Percentiles rank a stretch among this genome's conserved stretches.
phyloP scores from a whole-genome alignment of 1,140 invertebrate genomes.

The Tetramorium parvispinum region DNA sequence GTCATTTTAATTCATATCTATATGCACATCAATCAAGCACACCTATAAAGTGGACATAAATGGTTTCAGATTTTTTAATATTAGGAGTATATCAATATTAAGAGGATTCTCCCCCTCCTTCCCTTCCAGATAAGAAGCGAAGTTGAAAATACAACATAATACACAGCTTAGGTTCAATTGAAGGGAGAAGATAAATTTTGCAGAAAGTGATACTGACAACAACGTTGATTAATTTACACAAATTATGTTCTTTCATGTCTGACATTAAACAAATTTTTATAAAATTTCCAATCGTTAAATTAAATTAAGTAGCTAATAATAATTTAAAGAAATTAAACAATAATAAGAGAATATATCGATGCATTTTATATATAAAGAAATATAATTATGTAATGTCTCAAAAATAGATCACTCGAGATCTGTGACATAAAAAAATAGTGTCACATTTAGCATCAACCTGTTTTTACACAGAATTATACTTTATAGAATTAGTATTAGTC shows the following conservation, averaged over 20 bases:
- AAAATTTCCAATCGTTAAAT: neutral
- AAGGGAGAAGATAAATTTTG: neutral
- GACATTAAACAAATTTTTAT: neutral
- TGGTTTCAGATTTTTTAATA: neutral
- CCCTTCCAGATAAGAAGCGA: neutral
- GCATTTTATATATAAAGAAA: neutral
- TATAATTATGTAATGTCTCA: neutral
- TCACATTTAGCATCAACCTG: neutral
- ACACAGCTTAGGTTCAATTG: neutral
- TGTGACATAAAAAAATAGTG: neutral
- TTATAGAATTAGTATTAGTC: slow-evolving; percentile 30
- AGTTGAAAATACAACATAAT: neutral
- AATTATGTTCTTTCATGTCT: neutral
- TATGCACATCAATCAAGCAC: neutral
- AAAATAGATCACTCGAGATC: neutral
- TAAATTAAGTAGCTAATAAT: neutral
- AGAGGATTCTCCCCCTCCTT: neutral
- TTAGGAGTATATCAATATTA: neutral
- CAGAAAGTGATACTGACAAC: neutral
- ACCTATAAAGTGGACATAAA: neutral
- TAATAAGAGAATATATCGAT: neutral
- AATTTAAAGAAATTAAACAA: neutral
- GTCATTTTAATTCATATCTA: neutral
- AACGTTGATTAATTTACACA: neutral
- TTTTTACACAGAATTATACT: slow-evolving; percentile 29